Evolutionary conservation across 2,797 vertebrate genomes (phyloP).

Genomic region (Sebastes matsubarae): DNA sequence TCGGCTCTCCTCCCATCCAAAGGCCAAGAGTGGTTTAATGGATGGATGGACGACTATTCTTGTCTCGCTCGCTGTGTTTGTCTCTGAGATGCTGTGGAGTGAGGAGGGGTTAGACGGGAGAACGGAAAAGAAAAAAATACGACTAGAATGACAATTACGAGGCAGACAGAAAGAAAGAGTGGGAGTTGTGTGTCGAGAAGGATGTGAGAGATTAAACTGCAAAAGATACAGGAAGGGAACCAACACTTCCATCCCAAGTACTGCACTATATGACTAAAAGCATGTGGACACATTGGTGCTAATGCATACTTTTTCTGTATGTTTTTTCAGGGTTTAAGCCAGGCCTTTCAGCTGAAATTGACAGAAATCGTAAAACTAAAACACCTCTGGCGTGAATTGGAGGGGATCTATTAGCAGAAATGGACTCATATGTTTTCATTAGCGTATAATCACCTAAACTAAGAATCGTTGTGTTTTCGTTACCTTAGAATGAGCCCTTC

Average conservation of each 20-base stretch:
- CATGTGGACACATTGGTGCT: neutral
- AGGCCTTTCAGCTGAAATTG: neutral
- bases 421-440: too few species aligned
- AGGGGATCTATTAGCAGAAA: too few species aligned
- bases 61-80: constrained; percentile 40
- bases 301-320: neutral
- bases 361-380: neutral
- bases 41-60: constrained; percentile 55
- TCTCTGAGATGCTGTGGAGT: constrained; percentile 26
- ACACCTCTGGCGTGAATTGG: neutral
- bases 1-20: constrained; percentile 24
- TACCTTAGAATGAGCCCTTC: too few species aligned
- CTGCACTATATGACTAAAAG: neutral
- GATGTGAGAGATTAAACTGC: constrained; percentile 1
- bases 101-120: neutral
- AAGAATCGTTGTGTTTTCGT: too few species aligned
- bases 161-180: constrained; percentile 18
- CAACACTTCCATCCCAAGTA: neutral
- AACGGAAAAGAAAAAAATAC: neutral
- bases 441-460: too few species aligned
- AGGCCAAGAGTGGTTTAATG: constrained; percentile 46
- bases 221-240: neutral
- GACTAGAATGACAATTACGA: constrained; percentile 12
- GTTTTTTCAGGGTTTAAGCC: neutral
- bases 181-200: constrained; percentile 22